phyloP scores from a whole-genome alignment of 1,140 invertebrate genomes.

The Propsilocerus akamusi region DNA sequence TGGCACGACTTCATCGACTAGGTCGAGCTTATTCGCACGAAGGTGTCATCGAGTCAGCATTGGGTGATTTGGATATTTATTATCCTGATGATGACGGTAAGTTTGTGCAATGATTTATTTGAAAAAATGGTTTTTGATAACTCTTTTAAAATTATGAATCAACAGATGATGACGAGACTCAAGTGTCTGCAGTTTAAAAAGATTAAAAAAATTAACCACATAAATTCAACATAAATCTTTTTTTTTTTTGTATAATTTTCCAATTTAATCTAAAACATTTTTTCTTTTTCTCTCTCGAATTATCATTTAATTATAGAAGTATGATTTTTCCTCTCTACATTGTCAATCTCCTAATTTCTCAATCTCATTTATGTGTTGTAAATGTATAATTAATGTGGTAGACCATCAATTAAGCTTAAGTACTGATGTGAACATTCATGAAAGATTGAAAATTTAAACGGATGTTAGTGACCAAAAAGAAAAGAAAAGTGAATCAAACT shows the following conservation, averaged over 20 bases:
- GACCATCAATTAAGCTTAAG: too few relatives aligned
- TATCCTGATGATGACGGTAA: constrained; percentile 48
- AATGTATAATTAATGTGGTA: too few relatives aligned
- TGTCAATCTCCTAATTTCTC: not conserved
- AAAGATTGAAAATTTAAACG: too few relatives aligned
- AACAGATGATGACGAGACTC: constrained; percentile 8
- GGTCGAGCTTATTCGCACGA: constrained; percentile 72
- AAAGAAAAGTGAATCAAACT: too few relatives aligned
- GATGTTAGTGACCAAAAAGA: too few relatives aligned
- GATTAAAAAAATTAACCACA: not conserved
- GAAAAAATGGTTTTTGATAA: not conserved
- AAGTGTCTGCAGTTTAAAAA: constrained; percentile 8
- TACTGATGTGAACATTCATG: too few relatives aligned
- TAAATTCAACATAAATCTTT: not conserved
- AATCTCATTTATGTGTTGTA: not conserved
- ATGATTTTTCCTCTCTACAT: not conserved
- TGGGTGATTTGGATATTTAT: constrained; percentile 48
- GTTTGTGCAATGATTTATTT: constrained; percentile 29
- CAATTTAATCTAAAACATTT: not conserved
- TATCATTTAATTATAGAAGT: not conserved
- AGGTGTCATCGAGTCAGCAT: constrained; percentile 46
- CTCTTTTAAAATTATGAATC: not conserved
- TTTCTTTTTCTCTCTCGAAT: not conserved
- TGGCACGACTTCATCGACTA: constrained; percentile 53
- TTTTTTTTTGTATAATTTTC: not conserved